These are phyloP conservation scores for Sorex araneus DNA, from an alignment of 2,113 vertebrate genomes.

Conservation along the genomic window DNA sequence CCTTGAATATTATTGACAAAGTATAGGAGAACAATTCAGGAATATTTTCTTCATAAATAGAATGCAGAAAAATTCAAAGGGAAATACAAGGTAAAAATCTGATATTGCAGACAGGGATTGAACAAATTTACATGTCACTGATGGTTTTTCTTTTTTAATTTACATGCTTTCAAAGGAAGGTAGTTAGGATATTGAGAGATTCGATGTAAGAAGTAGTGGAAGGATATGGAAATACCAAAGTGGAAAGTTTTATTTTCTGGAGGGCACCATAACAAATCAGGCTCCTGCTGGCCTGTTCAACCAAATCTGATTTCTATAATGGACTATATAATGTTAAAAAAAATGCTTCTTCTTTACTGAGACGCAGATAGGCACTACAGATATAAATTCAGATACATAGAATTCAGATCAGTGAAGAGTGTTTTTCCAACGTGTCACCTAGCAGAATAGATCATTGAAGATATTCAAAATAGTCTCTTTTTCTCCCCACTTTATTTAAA, in stretches of 20 bases:
- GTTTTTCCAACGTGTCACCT: conserved; percentile 26
- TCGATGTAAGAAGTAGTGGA: neutral
- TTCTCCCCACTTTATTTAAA: too few relatives aligned
- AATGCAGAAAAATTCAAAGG: neutral
- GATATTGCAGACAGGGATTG: neutral
- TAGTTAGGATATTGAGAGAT: neutral
- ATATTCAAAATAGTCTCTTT: neutral
- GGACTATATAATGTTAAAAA: neutral
- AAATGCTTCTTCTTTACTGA: neutral
- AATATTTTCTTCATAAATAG: conserved; percentile 22
- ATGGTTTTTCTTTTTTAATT: neutral
- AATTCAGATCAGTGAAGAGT: neutral
- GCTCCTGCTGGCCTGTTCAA: neutral
- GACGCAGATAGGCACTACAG: neutral
- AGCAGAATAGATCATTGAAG: conserved; percentile 1
- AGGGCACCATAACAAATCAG: neutral
- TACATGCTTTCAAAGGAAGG: neutral
- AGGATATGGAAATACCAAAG: neutral
- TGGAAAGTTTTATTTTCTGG: neutral
- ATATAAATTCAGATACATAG: neutral
- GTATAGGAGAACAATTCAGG: neutral
- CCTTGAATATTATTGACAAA: neutral
- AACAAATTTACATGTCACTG: neutral
- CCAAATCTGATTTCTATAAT: neutral
- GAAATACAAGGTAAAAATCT: neutral